Conservation (phyloP, 2,888 invertebrate genomes). For the Hoplodrina ambigua region DNA sequence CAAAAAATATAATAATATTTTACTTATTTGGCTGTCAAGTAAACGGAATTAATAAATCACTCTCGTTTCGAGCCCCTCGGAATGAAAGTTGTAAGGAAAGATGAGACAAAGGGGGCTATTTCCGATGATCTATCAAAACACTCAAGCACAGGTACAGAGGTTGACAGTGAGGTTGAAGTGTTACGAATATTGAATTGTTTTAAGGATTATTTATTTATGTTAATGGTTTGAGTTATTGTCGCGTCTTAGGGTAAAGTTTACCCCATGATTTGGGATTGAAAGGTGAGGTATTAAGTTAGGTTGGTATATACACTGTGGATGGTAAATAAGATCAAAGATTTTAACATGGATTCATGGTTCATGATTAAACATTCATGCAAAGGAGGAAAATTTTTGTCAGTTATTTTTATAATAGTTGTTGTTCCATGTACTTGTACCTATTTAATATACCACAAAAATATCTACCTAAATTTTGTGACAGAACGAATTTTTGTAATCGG, state of each 20-base stretch:
- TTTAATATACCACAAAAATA: too few species aligned
- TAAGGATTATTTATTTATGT: slow-evolving; percentile 28
- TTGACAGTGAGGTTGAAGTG: slow-evolving; percentile 64
- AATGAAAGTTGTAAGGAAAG: slow-evolving; percentile 69
- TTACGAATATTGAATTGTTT: slow-evolving; percentile 55
- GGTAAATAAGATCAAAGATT: too few species aligned
- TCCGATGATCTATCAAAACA: slow-evolving; percentile 78
- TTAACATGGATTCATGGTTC: too few species aligned
- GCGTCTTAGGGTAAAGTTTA: neutral
- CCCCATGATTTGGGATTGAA: neutral
- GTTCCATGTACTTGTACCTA: too few species aligned
- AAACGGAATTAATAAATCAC: slow-evolving; percentile 73
- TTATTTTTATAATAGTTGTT: too few species aligned
- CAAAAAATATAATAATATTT: slow-evolving; percentile 63
- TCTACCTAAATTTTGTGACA: too few species aligned
- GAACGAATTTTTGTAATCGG: too few species aligned
- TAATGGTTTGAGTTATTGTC: slow-evolving; percentile 21
- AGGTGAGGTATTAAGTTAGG: neutral
- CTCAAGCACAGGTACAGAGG: slow-evolving; percentile 63
- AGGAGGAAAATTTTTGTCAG: too few species aligned
- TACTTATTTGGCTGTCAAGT: slow-evolving; percentile 67
- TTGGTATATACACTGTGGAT: neutral
- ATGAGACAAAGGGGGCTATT: slow-evolving; percentile 74
- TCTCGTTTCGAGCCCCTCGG: slow-evolving; percentile 64
- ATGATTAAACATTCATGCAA: too few species aligned